Conservation (phyloP, 2,888 invertebrate species). For the Polyommatus icarus region DNA sequence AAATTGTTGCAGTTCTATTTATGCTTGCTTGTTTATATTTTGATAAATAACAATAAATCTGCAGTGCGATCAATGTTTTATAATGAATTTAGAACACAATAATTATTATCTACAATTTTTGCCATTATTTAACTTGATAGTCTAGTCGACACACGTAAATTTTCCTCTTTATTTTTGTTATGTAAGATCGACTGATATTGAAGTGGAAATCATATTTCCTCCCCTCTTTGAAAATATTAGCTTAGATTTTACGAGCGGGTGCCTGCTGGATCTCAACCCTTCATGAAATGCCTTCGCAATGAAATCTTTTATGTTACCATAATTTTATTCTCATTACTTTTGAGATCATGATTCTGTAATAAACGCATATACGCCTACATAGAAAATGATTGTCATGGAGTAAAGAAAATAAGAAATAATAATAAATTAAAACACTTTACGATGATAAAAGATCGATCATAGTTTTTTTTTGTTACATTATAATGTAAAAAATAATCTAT, state of each 20-base stretch:
- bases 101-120: not conserved
- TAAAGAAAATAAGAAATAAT: not conserved
- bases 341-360: not conserved
- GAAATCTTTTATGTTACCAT: slow-evolving; percentile 25
- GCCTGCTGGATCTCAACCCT: slow-evolving; percentile 23
- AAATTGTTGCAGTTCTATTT: not conserved
- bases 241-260: slow-evolving; percentile 27
- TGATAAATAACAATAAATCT: not conserved
- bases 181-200: not conserved
- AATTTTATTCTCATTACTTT: slow-evolving; percentile 21
- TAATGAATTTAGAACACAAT: no score
- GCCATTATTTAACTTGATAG: not conserved
- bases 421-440: not conserved
- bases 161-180: not conserved
- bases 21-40: not conserved
- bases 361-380: not conserved
- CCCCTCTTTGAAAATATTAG: slow-evolving; percentile 29
- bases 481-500: no score
- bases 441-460: not conserved
- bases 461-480: no score
- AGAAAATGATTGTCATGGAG: not conserved
- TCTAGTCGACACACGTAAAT: not conserved
- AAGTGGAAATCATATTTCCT: slow-evolving; percentile 25
- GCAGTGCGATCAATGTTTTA: no score
- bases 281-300: slow-evolving; percentile 25